Evolutionary conservation across 2,888 invertebrate species (phyloP).

Genomic region (Mantis religiosa): DNA sequence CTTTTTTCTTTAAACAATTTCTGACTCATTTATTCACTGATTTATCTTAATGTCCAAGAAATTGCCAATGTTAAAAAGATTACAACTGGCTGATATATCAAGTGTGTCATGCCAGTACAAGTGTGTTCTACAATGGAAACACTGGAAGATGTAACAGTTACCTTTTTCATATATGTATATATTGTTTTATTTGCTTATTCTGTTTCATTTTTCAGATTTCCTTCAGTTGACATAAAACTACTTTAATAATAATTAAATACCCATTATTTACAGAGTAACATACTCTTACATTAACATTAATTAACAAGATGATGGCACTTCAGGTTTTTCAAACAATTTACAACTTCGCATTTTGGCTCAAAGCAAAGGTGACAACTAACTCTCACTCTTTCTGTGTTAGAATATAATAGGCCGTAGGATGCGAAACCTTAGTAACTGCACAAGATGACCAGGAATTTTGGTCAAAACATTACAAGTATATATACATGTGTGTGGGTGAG

Average conservation of each 20-base stretch:
- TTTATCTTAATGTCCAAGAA: background rate
- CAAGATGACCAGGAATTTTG: background rate
- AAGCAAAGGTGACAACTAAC: background rate
- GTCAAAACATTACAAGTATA: background rate
- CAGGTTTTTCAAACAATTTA: conserved; percentile 12
- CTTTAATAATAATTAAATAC: background rate
- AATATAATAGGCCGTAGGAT: conserved; percentile 1
- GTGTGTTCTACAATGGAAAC: background rate
- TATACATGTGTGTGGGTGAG: background rate
- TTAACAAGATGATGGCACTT: conserved; percentile 22
- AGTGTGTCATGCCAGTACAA: background rate
- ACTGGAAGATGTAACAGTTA: background rate
- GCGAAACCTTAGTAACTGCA: background rate
- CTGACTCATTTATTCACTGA: background rate
- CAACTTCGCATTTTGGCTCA: background rate
- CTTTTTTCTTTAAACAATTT: background rate
- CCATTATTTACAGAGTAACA: conserved; percentile 1
- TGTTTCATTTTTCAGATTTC: background rate
- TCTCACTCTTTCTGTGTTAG: background rate
- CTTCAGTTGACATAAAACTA: background rate
- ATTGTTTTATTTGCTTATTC: background rate
- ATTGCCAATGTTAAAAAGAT: background rate
- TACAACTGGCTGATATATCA: background rate
- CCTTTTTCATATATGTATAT: background rate
- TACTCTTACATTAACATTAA: conserved; percentile 10